A percentile compares a stretch with the other conserved stretches of the same genome.
Conservation (phyloP, 1,140 invertebrate species). For the Apolygus lucorum region DNA sequence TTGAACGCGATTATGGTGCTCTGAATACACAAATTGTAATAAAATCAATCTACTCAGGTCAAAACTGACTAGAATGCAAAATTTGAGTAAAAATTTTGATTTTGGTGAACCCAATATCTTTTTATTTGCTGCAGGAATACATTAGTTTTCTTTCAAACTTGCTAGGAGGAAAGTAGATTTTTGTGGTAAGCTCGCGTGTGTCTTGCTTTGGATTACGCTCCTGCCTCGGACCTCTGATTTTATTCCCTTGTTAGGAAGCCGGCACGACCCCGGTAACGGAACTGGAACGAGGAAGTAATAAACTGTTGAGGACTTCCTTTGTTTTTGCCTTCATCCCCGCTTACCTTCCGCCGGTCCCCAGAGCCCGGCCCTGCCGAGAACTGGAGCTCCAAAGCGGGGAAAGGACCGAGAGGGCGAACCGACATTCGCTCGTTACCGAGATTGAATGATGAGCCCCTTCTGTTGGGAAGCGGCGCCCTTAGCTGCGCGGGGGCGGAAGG, state of each 20-base stretch:
- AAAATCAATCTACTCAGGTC: too few species aligned
- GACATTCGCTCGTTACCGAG: constrained; percentile 3
- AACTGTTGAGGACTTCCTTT: background rate
- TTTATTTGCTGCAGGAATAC: too few species aligned
- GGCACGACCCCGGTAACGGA: constrained; percentile 22
- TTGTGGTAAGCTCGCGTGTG: too few species aligned
- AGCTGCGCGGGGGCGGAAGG: background rate
- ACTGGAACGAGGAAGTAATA: background rate
- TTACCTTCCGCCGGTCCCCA: too few species aligned
- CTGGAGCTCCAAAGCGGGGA: background rate
- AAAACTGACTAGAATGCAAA: too few species aligned
- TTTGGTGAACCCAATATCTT: too few species aligned
- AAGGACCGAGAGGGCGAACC: background rate
- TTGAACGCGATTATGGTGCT: too few species aligned
- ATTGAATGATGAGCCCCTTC: background rate
- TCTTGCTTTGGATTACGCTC: too few species aligned
- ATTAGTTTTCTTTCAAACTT: too few species aligned
- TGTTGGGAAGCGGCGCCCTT: background rate
- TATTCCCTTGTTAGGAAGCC: background rate
- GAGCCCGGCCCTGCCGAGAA: background rate
- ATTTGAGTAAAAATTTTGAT: too few species aligned
- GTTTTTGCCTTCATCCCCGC: background rate
- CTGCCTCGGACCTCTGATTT: background rate
- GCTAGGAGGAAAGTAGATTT: too few species aligned
- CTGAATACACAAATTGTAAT: too few species aligned